Percentiles rank a stretch among this genome's conserved stretches.
Conservation (phyloP, 1,140 invertebrate species). For the Hyphantria cunea region DNA sequence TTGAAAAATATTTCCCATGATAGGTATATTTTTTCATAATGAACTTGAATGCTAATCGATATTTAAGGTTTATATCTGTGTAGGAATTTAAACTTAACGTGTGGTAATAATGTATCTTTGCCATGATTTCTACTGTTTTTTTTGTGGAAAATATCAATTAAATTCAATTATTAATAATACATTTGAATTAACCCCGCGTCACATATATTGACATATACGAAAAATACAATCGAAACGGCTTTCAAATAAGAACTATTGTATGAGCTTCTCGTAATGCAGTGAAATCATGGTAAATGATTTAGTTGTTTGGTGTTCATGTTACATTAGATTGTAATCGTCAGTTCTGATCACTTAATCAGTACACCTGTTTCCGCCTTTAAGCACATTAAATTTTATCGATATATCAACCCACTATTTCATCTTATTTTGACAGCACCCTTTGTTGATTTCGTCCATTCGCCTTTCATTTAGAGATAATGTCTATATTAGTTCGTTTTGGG, state of each 20-base stretch:
- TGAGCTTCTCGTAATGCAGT: conserved; percentile 9
- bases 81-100: conserved; percentile 78
- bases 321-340: conserved; percentile 73
- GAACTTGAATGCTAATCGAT: conserved; percentile 78
- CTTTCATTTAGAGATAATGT: conserved; percentile 34
- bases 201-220: not conserved
- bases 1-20: conserved; percentile 81
- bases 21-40: conserved; percentile 80
- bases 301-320: conserved; percentile 81
- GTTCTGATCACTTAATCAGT: conserved; percentile 60
- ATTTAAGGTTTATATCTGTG: conserved; percentile 81
- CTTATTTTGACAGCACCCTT: conserved; percentile 37
- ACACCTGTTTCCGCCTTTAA: conserved; percentile 64
- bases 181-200: not conserved
- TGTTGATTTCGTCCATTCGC: conserved; percentile 39
- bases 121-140: conserved; percentile 55
- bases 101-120: conserved; percentile 67
- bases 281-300: conserved; percentile 67
- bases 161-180: conserved; percentile 19
- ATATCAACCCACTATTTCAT: conserved; percentile 55
- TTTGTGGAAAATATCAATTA: conserved; percentile 19
- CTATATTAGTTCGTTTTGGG: conserved; percentile 5
- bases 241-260: not conserved
- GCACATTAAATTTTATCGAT: conserved; percentile 47
- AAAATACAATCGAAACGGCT: not conserved